These are phyloP conservation scores for Caenorhabditis panamensis DNA, from an alignment of 2,888 invertebrate genomes.

Conservation along the genomic window DNA sequence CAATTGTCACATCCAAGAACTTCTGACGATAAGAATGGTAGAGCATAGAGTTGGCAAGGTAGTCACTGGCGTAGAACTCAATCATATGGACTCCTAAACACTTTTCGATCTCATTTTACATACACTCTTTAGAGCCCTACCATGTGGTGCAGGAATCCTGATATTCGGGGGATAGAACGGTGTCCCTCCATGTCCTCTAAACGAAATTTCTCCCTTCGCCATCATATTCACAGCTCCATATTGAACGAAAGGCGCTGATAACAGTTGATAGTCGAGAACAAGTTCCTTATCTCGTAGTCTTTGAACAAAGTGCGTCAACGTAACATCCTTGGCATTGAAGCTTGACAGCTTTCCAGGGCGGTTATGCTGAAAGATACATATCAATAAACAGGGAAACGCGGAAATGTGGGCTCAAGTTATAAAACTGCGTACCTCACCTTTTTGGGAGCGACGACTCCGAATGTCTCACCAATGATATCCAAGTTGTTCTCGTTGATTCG, in stretches of 20 bases:
- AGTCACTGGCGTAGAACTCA: conserved; percentile 80
- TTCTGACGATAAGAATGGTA: conserved; percentile 79
- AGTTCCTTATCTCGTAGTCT: conserved; percentile 73
- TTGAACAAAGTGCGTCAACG: conserved; percentile 77
- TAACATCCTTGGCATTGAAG: conserved; percentile 68
- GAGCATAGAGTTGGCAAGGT: conserved; percentile 80
- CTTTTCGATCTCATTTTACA: no score
- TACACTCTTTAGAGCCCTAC: conserved; percentile 38
- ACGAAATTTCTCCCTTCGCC: conserved; percentile 79
- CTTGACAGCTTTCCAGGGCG: conserved; percentile 44
- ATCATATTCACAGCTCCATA: conserved; percentile 79
- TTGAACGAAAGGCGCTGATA: conserved; percentile 77
- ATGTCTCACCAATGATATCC: conserved; percentile 77
- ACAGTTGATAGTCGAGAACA: conserved; percentile 77
- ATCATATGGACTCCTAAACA: conserved; percentile 78
- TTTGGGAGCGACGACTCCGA: conserved; percentile 56
- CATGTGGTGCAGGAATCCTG: conserved; percentile 77
- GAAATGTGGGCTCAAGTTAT: not conserved
- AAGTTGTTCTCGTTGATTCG: conserved; percentile 79
- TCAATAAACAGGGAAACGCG: no score
- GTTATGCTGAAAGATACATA: no score
- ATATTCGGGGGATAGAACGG: conserved; percentile 80
- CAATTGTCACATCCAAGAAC: conserved; percentile 78
- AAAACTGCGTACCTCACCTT: conserved; percentile 57
- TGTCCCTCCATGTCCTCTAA: conserved; percentile 78